These are phyloP conservation scores for Lepidurus apus DNA, from an alignment of 1,140 invertebrate genomes.

Conservation along the genomic window DNA sequence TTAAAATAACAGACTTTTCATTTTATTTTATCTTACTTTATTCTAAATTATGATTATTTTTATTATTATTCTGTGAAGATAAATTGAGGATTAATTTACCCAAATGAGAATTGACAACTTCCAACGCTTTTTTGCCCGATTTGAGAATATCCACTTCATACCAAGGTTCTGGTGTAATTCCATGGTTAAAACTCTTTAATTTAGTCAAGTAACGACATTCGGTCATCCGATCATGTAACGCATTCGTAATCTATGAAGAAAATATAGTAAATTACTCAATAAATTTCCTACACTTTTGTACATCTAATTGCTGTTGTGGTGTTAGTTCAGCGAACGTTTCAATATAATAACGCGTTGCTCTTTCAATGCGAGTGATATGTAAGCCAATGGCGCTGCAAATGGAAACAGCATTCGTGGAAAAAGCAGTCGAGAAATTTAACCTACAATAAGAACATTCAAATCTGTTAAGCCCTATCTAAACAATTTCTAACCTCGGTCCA, in stretches of 20 bases:
- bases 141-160: constrained; percentile 74
- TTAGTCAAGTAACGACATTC: constrained; percentile 69
- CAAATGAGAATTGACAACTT: constrained; percentile 74
- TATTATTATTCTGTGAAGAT: no score
- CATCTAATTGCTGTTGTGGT: background rate
- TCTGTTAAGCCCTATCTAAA: background rate
- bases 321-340: background rate
- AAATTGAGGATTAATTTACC: constrained; percentile 49
- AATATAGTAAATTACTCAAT: constrained; percentile 39
- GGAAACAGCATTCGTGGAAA: constrained; percentile 90
- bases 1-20: background rate
- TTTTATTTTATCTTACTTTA: no score
- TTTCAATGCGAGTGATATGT: constrained; percentile 71
- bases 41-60: no score
- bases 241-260: constrained; percentile 51
- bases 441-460: constrained; percentile 48
- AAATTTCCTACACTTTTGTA: background rate
- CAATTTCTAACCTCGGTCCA: background rate
- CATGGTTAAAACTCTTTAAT: constrained; percentile 60
- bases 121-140: constrained; percentile 68
- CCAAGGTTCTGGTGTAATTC: constrained; percentile 62
- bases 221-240: constrained; percentile 76
- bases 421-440: constrained; percentile 88
- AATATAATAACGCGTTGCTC: constrained; percentile 63
- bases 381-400: constrained; percentile 81